A percentile compares a stretch with the other conserved stretches of the same genome.
Conservation (phyloP, 1,140 invertebrate species). For the Pararge aegeria region DNA sequence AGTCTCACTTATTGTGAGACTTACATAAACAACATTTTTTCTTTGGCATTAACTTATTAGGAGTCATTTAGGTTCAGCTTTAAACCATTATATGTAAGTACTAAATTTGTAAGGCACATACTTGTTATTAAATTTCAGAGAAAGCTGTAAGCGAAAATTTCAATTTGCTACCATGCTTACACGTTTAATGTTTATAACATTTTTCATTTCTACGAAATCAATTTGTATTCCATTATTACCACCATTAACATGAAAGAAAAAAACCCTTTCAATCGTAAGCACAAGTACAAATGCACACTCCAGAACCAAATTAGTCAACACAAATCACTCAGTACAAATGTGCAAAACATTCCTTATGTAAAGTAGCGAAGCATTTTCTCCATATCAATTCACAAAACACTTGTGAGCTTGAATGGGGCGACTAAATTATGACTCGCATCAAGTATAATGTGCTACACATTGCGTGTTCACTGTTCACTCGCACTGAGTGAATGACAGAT, state of each 20-base stretch:
- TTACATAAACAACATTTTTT: no score
- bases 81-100: no score
- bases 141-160: no score
- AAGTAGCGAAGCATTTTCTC: conserved; percentile 19
- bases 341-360: conserved; percentile 17
- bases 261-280: not conserved
- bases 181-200: not conserved
- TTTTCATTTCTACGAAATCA: not conserved
- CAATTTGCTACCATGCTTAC: not conserved
- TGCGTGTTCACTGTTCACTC: conserved; percentile 17
- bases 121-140: no score
- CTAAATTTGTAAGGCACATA: no score
- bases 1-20: no score
- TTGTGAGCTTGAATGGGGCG: conserved; percentile 23
- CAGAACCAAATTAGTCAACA: conserved; percentile 13
- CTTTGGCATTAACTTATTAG: no score
- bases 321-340: conserved; percentile 15
- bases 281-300: not conserved
- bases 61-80: no score
- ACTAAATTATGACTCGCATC: conserved; percentile 29
- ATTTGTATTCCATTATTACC: not conserved
- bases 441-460: conserved; percentile 23
- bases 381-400: conserved; percentile 29
- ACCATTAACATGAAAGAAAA: not conserved
- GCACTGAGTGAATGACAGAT: conserved; percentile 24